phyloP scores from a whole-genome alignment of 1,140 invertebrate genomes.

The Atta cephalotes region DNA sequence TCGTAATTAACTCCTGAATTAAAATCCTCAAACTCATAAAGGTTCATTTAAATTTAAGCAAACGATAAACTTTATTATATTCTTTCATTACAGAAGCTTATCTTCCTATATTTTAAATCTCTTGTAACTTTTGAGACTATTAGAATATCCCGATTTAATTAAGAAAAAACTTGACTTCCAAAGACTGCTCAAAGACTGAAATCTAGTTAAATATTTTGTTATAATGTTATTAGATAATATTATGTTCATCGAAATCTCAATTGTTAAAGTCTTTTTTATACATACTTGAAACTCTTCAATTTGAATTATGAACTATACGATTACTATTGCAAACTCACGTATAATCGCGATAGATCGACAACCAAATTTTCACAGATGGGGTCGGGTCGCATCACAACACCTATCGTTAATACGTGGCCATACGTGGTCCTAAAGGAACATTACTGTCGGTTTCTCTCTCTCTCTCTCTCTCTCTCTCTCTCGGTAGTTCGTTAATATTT shows the following conservation, averaged over 20 bases:
- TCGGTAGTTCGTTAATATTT: conserved; percentile 64
- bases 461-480: conserved; percentile 16
- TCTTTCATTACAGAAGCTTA: conserved; percentile 1
- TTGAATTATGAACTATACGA: conserved; percentile 23
- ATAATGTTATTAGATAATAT: background rate
- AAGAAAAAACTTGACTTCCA: background rate
- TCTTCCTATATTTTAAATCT: background rate
- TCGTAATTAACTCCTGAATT: background rate
- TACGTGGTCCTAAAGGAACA: conserved; percentile 53
- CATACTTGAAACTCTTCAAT: background rate
- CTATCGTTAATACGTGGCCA: conserved; percentile 42
- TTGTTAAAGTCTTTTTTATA: background rate
- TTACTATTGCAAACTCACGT: background rate
- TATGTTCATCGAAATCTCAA: background rate
- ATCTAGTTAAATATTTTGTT: background rate
- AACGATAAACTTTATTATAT: background rate
- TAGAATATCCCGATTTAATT: background rate
- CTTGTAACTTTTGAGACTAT: background rate
- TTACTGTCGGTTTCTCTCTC: conserved; percentile 56
- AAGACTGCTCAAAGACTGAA: background rate
- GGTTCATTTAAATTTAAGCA: conserved; percentile 2
- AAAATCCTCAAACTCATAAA: background rate
- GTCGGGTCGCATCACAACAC: conserved; percentile 48
- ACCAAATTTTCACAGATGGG: conserved; percentile 42
- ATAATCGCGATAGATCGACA: conserved; percentile 45